Conservation (phyloP, 2,888 invertebrate genomes). For the Lepetodrilus schrolli region DNA sequence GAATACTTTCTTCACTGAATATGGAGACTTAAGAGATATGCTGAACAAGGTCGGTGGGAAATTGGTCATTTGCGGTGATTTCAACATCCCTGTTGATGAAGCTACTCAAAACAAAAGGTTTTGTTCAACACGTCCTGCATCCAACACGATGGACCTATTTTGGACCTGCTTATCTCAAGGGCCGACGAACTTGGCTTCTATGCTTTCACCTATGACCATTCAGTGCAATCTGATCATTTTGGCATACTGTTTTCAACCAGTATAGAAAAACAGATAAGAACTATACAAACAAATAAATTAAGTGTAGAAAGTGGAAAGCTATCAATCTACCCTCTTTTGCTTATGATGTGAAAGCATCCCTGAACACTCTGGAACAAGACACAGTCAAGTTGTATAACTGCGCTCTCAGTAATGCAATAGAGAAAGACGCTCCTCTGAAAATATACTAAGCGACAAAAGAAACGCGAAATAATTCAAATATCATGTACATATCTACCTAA, state of each 20-base stretch:
- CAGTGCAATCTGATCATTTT: not conserved
- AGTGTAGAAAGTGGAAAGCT: not conserved
- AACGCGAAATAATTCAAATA: too few relatives aligned
- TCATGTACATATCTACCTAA: too few relatives aligned
- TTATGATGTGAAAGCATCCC: not conserved
- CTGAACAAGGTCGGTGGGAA: not conserved
- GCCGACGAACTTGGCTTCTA: not conserved
- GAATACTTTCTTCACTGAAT: not conserved
- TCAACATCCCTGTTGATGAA: not conserved
- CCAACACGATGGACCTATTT: not conserved
- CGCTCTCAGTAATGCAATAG: not conserved
- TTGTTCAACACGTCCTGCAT: not conserved
- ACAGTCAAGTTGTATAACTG: not conserved
- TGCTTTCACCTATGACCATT: conserved; percentile 2
- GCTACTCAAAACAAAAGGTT: not conserved
- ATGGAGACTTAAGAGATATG: not conserved
- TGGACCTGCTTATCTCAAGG: not conserved
- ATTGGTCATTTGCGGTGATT: not conserved
- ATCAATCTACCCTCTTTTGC: not conserved
- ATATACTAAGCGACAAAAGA: not conserved
- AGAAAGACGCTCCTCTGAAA: not conserved
- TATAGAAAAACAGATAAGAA: not conserved
- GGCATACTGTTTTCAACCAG: not conserved
- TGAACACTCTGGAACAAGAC: too few relatives aligned
- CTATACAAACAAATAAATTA: not conserved